phyloP scores from a whole-genome alignment of 2,888 invertebrate species.

The Eupithecia subfuscata region DNA sequence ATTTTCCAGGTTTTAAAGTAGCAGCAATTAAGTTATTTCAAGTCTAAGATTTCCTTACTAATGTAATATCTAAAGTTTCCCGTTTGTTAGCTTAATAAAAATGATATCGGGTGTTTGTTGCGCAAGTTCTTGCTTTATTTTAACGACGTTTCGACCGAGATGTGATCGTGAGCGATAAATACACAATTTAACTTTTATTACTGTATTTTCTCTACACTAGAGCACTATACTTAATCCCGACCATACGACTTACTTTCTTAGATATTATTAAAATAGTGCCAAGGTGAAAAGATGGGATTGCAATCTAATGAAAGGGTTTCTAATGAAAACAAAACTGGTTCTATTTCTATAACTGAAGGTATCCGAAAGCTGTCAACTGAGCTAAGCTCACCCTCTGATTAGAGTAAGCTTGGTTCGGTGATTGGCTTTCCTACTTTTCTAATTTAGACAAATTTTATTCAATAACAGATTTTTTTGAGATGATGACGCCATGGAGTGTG shows the following conservation, averaged over 20 bases:
- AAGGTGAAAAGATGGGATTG: neutral
- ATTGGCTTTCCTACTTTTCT: neutral
- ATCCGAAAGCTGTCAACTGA: neutral
- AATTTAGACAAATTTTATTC: neutral
- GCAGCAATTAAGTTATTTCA: neutral
- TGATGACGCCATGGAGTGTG: too few species aligned
- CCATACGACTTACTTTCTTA: conserved; percentile 1
- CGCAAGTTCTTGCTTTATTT: neutral
- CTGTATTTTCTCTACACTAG: neutral
- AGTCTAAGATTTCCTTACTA: neutral
- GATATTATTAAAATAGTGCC: neutral
- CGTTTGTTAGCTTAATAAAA: neutral
- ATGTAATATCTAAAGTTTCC: neutral
- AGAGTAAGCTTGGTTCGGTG: neutral
- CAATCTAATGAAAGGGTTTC: neutral
- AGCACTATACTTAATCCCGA: neutral
- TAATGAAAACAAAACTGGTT: conserved; percentile 2
- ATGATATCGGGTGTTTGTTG: neutral
- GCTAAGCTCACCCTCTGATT: neutral
- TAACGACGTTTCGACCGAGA: neutral
- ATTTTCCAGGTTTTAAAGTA: neutral
- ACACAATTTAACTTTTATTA: neutral
- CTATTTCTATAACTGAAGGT: conserved; percentile 8
- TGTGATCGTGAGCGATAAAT: neutral
- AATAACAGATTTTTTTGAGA: too few species aligned